Evolutionary conservation across 2,113 vertebrate genomes (phyloP).

Genomic region (Cyphomyrus discorhynchus): DNA sequence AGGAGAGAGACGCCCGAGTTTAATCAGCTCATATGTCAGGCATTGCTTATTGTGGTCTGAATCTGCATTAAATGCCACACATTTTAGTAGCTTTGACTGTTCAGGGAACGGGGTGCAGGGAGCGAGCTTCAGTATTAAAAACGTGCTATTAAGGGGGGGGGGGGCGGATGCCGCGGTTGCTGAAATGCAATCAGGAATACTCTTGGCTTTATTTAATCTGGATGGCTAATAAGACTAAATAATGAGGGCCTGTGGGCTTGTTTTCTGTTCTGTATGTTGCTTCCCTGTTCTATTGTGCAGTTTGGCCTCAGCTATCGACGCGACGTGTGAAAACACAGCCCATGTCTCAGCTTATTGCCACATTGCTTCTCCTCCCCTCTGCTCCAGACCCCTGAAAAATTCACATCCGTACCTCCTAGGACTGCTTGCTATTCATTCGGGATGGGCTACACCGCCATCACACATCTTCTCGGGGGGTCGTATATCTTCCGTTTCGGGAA

Average conservation of each 20-base stretch:
- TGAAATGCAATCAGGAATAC: neutral
- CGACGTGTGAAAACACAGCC: neutral
- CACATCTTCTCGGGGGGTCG: conserved; percentile 36
- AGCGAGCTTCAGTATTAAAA: neutral
- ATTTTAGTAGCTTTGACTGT: neutral
- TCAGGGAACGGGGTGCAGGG: neutral
- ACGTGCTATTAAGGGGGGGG: neutral
- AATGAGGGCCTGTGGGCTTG: neutral
- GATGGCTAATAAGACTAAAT: neutral
- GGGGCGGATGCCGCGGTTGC: neutral
- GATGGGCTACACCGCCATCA: conserved; percentile 20
- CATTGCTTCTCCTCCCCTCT: neutral
- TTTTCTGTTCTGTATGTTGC: neutral
- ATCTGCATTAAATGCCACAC: neutral
- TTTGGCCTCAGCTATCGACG: neutral
- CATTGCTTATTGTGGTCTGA: neutral
- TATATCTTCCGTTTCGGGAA: conserved; percentile 33
- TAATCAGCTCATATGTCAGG: neutral
- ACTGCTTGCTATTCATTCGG: conserved; percentile 27
- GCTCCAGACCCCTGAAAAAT: neutral
- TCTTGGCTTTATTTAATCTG: neutral
- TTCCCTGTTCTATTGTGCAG: neutral
- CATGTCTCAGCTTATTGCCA: neutral
- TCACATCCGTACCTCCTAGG: neutral
- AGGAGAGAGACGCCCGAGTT: neutral